Evolutionary conservation across 2,113 vertebrate species (phyloP).

Genomic region (Cavia aperea): DNA sequence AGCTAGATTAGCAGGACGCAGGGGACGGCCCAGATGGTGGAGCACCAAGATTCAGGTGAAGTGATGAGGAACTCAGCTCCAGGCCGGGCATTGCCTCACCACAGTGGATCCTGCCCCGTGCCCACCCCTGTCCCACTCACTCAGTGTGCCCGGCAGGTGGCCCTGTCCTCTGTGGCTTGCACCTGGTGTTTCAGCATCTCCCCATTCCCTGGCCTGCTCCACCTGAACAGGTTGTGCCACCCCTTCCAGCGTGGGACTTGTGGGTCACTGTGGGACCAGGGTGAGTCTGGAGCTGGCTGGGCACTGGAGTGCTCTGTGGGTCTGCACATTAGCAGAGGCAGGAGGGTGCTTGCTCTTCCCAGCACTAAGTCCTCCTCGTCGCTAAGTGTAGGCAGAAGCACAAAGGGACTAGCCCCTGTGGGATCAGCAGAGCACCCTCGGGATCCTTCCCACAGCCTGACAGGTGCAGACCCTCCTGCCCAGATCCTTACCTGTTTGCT

Average conservation of each 20-base stretch:
- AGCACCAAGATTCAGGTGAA: not conserved
- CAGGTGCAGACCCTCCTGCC: not conserved
- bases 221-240: fast-evolving
- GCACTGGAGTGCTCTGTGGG: no score
- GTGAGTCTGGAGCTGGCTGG: not conserved
- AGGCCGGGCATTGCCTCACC: no score
- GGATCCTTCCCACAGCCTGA: no score
- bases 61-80: not conserved
- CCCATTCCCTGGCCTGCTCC: no score
- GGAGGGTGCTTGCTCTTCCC: not conserved
- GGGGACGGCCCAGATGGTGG: fast-evolving
- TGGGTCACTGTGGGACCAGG: not conserved
- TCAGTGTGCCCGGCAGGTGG: no score
- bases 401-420: no score
- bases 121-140: fast-evolving
- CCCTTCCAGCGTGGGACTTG: not conserved
- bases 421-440: no score
- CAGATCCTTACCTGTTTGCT: not conserved
- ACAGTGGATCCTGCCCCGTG: not conserved
- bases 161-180: not conserved
- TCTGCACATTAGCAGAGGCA: not conserved
- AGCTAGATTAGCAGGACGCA: not conserved
- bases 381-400: not conserved
- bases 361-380: no score
- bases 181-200: not conserved